Percentiles rank a stretch among this genome's conserved stretches.
These are phyloP conservation scores for Ericerus pela DNA, from an alignment of 1,140 invertebrate species.

Conservation along the genomic window DNA sequence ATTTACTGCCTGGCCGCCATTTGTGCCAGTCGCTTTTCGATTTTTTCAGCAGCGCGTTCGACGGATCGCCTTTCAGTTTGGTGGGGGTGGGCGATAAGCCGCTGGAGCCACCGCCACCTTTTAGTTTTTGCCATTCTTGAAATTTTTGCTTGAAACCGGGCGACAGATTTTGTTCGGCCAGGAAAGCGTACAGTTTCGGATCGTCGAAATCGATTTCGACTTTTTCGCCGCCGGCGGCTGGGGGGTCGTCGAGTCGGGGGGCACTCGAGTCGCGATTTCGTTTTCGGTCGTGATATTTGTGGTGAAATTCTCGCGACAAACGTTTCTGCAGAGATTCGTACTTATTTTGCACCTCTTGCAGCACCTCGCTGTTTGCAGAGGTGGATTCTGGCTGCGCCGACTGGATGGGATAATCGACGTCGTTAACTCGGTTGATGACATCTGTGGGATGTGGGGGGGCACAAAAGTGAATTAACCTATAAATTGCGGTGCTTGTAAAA, in stretches of 20 bases:
- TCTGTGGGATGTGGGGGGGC: too few relatives aligned
- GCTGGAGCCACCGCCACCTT: conserved; percentile 40
- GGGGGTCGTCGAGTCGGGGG: conserved; percentile 16
- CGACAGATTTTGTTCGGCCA: conserved; percentile 48
- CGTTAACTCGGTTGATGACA: too few relatives aligned
- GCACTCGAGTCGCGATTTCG: conserved; percentile 32
- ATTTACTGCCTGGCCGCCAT: conserved; percentile 38
- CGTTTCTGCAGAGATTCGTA: conserved; percentile 49
- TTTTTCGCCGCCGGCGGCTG: conserved; percentile 15
- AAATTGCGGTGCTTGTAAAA: too few relatives aligned
- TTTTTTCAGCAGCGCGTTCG: conserved; percentile 35
- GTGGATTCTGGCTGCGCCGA: background rate
- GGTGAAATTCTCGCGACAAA: conserved; percentile 52
- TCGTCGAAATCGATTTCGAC: background rate
- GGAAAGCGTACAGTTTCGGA: conserved; percentile 12
- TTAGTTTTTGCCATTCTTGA: conserved; percentile 68
- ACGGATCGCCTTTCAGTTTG: conserved; percentile 20
- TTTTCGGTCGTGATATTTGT: conserved; percentile 58
- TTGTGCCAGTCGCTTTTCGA: conserved; percentile 51
- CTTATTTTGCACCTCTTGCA: conserved; percentile 40
- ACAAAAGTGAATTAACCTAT: too few relatives aligned
- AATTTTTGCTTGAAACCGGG: conserved; percentile 66
- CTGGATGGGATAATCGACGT: conserved; percentile 10
- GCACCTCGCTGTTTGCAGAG: conserved; percentile 24
- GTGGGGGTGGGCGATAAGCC: conserved; percentile 19